Evolutionary conservation across 2,888 invertebrate species (phyloP).

Genomic region (Danaus chrysippus): DNA sequence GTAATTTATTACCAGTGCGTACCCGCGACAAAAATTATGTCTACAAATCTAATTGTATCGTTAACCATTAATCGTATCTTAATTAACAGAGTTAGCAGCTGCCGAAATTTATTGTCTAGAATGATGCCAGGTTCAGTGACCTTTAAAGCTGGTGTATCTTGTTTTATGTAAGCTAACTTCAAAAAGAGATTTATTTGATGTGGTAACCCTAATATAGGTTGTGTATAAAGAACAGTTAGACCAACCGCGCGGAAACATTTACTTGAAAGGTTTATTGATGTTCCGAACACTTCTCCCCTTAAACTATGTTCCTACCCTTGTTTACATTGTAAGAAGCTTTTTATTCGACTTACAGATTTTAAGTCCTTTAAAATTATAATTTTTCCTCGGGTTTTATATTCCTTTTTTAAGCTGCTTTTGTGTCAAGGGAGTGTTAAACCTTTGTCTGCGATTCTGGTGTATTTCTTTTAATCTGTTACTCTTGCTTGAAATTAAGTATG

Average conservation of each 20-base stretch:
- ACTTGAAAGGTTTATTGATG: slow-evolving; percentile 72
- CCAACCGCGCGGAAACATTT: slow-evolving; percentile 67
- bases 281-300: slow-evolving; percentile 57
- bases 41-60: no score
- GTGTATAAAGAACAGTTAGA: slow-evolving; percentile 8
- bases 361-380: background rate
- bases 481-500: background rate
- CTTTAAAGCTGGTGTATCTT: no score
- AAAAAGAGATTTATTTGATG: no score
- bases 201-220: background rate
- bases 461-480: background rate
- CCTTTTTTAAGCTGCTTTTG: background rate
- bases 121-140: no score
- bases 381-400: background rate
- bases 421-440: no score
- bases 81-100: no score
- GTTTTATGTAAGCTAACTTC: no score
- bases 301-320: slow-evolving; percentile 21
- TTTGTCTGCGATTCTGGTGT: background rate
- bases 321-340: slow-evolving; percentile 21
- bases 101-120: no score
- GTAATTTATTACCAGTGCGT: no score
- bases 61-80: no score
- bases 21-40: no score
- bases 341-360: slow-evolving; percentile 29